These are phyloP conservation scores for Lysandra bellargus DNA, from an alignment of 2,888 invertebrate species.

Conservation along the genomic window DNA sequence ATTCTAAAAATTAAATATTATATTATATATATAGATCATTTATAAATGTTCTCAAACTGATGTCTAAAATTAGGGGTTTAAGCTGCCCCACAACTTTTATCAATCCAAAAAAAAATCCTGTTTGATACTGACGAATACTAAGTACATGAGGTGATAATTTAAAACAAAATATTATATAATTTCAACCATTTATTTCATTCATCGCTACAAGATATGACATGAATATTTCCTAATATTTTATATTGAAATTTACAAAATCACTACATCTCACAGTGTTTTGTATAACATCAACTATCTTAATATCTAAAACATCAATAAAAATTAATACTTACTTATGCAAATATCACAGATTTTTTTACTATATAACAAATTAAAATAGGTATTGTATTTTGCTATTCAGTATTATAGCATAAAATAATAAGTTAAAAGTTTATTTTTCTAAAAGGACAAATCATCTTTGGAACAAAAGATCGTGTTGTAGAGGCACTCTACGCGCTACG, in stretches of 20 bases:
- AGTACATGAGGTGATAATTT: neutral
- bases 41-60: too few species aligned
- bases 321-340: slow-evolving; percentile 16
- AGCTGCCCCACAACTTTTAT: too few species aligned
- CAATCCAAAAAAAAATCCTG: too few species aligned
- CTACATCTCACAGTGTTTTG: neutral
- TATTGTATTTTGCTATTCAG: neutral
- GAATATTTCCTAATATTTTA: neutral
- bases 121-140: too few species aligned
- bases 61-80: too few species aligned
- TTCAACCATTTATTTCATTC: slow-evolving; percentile 1
- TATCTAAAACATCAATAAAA: neutral
- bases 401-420: neutral
- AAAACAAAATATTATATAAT: neutral
- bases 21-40: too few species aligned
- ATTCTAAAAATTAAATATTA: too few species aligned
- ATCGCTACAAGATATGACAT: neutral
- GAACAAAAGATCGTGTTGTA: neutral
- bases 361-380: neutral
- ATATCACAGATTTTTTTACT: neutral
- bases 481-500: slow-evolving; percentile 4
- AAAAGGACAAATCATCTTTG: neutral
- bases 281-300: slow-evolving; percentile 1
- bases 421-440: neutral
- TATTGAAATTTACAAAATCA: neutral